A percentile compares a stretch with the other conserved stretches of the same genome.
These are phyloP conservation scores for Agrilus cyanescens DNA, from an alignment of 2,888 invertebrate species.

Conservation along the genomic window DNA sequence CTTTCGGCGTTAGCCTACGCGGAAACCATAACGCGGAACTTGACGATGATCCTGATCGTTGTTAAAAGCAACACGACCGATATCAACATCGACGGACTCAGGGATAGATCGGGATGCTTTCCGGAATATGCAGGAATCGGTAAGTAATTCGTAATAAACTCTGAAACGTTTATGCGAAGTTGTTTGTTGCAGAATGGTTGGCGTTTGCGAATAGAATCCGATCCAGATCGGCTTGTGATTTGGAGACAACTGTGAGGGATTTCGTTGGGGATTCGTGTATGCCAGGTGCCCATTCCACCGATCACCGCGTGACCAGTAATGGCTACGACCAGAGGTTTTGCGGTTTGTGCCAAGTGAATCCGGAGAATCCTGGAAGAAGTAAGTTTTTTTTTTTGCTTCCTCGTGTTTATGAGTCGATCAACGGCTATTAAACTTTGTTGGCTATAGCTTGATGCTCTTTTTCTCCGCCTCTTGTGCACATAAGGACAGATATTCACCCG, in stretches of 20 bases:
- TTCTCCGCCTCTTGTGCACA: too few species aligned
- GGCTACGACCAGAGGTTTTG: constrained; percentile 27
- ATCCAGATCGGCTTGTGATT: constrained; percentile 42
- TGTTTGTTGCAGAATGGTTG: constrained; percentile 42
- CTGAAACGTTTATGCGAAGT: not conserved
- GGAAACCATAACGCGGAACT: constrained; percentile 39
- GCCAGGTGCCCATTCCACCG: constrained; percentile 44
- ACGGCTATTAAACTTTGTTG: too few species aligned
- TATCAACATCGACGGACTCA: constrained; percentile 41
- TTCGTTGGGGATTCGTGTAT: constrained; percentile 49
- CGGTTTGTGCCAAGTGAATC: constrained; percentile 20
- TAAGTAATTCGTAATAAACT: constrained; percentile 25
- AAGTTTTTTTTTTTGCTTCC: constrained; percentile 7
- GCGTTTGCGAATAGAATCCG: constrained; percentile 47
- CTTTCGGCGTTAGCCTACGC: constrained; percentile 46
- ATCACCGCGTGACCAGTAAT: constrained; percentile 33
- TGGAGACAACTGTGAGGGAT: constrained; percentile 41
- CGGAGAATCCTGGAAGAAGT: constrained; percentile 4
- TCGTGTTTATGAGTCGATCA: too few species aligned
- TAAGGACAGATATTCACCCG: too few species aligned
- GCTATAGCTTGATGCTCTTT: too few species aligned
- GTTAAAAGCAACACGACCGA: constrained; percentile 28
- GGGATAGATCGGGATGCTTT: constrained; percentile 48
- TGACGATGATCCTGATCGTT: constrained; percentile 44
- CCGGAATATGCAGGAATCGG: constrained; percentile 56